Conservation (phyloP, 2,888 invertebrate genomes). For the Conomelus anceps region DNA sequence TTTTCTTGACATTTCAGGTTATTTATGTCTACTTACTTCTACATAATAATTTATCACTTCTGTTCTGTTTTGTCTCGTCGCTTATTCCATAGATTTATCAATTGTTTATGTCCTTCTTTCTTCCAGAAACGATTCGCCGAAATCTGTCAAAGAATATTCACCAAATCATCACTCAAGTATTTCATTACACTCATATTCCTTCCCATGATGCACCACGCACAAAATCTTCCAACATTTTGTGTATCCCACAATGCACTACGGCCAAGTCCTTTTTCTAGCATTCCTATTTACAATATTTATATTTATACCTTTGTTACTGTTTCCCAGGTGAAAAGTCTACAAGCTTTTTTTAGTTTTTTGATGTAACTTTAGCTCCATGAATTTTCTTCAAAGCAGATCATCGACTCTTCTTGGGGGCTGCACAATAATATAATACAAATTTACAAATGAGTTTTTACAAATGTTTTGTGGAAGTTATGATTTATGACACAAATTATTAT, state of each 20-base stretch:
- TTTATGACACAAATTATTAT: too few species aligned
- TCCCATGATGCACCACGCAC: background rate
- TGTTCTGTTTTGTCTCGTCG: background rate
- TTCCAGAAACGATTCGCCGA: background rate
- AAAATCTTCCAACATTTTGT: background rate
- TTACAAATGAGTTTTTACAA: background rate
- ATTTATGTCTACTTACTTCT: background rate
- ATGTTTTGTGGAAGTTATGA: too few species aligned
- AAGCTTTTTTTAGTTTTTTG: background rate
- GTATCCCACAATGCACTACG: background rate
- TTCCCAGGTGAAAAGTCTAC: background rate
- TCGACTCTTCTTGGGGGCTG: background rate
- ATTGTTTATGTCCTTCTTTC: background rate
- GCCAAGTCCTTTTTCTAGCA: background rate
- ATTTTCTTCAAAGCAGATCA: background rate
- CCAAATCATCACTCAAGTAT: background rate
- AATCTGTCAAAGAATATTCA: background rate
- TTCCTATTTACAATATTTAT: background rate
- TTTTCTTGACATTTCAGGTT: background rate
- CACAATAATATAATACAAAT: background rate
- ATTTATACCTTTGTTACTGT: background rate
- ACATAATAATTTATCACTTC: background rate
- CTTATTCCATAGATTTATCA: background rate
- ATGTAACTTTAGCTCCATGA: background rate
- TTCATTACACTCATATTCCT: too few species aligned